These are phyloP conservation scores for Suncus etruscus DNA, from an alignment of 2,113 vertebrate genomes.

Conservation along the genomic window DNA sequence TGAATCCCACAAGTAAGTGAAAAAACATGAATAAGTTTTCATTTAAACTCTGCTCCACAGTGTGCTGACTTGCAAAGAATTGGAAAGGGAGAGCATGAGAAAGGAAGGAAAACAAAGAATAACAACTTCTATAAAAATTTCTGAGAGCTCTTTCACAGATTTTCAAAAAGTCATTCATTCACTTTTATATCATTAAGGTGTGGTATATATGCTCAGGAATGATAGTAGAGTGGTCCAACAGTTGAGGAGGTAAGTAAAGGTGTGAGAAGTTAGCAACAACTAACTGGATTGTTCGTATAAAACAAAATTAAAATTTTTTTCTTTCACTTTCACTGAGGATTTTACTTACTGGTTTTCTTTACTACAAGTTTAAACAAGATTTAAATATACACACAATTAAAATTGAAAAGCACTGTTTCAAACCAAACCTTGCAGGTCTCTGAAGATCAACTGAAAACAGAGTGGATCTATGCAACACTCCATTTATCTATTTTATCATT, in stretches of 20 bases:
- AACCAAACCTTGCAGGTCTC: neutral
- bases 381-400: neutral
- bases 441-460: neutral
- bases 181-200: neutral
- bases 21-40: slow-evolving; percentile 16
- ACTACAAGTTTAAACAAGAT: neutral
- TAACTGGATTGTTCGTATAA: neutral
- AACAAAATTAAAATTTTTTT: slow-evolving; percentile 12
- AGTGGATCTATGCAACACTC: neutral
- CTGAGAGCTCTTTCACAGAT: neutral
- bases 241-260: neutral
- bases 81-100: neutral
- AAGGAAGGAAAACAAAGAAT: neutral
- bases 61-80: slow-evolving; percentile 18
- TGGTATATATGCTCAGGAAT: neutral
- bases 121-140: neutral
- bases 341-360: neutral
- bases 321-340: neutral
- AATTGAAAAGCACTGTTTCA: neutral
- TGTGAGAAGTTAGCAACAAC: neutral
- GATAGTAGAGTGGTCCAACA: neutral
- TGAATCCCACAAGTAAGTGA: neutral
- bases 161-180: neutral
- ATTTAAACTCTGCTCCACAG: neutral
- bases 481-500: neutral